phyloP scores from a whole-genome alignment of 2,797 vertebrate genomes.

The Columba guinea region DNA sequence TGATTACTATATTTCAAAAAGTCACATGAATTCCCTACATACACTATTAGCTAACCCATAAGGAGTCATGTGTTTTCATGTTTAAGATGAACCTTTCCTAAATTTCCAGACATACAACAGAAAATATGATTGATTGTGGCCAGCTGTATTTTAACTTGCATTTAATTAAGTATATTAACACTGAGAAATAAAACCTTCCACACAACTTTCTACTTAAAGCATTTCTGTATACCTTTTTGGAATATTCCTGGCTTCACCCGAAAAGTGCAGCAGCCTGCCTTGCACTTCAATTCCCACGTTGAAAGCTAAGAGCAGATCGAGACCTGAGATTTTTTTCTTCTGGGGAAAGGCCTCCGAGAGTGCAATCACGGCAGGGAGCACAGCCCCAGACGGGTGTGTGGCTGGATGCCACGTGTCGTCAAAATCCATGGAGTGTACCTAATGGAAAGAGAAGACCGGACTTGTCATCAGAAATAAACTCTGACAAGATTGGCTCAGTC shows the following conservation, averaged over 20 bases:
- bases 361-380: conserved; percentile 88
- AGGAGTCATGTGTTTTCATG: neutral
- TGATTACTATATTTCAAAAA: neutral
- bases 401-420: conserved; percentile 96
- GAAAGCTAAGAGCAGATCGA: conserved; percentile 91
- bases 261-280: conserved; percentile 88
- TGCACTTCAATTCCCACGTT: conserved; percentile 93
- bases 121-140: neutral
- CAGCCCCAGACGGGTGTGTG: conserved; percentile 91
- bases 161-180: neutral
- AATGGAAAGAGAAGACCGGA: neutral
- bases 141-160: neutral
- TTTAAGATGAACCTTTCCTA: neutral
- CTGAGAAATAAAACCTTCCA: neutral
- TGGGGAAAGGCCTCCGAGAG: conserved; percentile 79
- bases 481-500: neutral
- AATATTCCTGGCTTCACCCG: conserved; percentile 89
- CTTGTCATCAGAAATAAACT: neutral
- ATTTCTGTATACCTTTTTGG: conserved; percentile 83
- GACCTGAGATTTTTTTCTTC: conserved; percentile 82
- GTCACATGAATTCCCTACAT: neutral
- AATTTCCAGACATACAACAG: neutral
- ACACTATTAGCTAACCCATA: neutral
- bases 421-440: conserved; percentile 98
- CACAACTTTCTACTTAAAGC: neutral